Base-by-base conservation (phyloP, 2,113 vertebrate species). In the Coregonus clupeaformis region DNA sequence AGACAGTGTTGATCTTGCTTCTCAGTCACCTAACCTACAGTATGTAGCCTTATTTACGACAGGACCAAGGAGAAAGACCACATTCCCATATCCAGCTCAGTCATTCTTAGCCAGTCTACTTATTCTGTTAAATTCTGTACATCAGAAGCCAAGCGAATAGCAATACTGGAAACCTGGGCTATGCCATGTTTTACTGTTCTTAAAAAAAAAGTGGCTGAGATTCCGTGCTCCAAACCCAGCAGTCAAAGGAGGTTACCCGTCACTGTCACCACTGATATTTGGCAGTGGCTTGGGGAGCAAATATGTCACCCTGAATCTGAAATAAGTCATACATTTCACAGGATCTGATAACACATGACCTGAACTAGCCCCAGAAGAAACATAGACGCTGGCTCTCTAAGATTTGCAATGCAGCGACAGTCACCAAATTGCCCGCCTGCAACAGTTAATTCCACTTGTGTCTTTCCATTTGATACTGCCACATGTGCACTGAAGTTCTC, bases 401-500 rank as follows among this genome's bases (percentile, higher is more conserved):
- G 70, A 42, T 64, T 76, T 67, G 20, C 30, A 72, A 29, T 36
- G n/a, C 30, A 68, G 66, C 45, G 24, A 59, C 72, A 78, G 73
- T 29, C 60, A 76, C 49, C 67, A 65, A 67, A 65, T 75, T 57
- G 14, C 77, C 69, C 18, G 27, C 45, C 74, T 73, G 71, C 29
- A 55, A 74, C 47, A 36, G 72, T 62, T 84, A 82, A 87, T 84
- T 80, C 76, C 77, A 67, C 77, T 83, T 73, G 36, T 42, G 68
- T 74, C 36, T 59, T 78, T 83, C 72, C 13, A 42, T 75, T 86
- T 79, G 62, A 73, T 62, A 63, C 52, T 52, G 75, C 76, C 81
- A 75, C 73, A 82, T 81, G 76, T 73, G 73, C 75, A 70, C 24
- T 76, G 66, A 77, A 69, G 62, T 30, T 75, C 80, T 36, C 36